These are phyloP conservation scores for Drosophila nigritarsus DNA, from an alignment of 2,888 invertebrate genomes.

Conservation along the genomic window DNA sequence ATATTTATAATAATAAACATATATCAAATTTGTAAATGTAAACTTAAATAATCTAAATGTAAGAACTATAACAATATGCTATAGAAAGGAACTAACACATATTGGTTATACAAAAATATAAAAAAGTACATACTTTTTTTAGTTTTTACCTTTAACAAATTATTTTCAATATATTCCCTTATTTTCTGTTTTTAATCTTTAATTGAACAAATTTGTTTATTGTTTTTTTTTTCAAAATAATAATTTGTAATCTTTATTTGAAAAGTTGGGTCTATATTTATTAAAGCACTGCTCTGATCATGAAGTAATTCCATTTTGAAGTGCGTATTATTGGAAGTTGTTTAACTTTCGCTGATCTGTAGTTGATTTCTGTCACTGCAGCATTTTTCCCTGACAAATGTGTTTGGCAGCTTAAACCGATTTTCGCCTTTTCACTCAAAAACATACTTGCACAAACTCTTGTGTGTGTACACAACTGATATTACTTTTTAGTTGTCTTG, in stretches of 20 bases:
- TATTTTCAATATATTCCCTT: no score
- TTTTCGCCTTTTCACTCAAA: constrained; percentile 34
- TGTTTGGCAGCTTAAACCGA: constrained; percentile 40
- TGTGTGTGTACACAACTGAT: constrained; percentile 20
- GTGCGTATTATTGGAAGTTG: not conserved
- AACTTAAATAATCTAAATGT: not conserved
- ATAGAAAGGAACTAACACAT: no score
- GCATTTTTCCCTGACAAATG: constrained; percentile 40
- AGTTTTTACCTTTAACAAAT: no score
- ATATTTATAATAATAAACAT: not conserved
- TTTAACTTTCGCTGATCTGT: not conserved
- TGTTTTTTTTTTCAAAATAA: not conserved
- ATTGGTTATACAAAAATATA: no score
- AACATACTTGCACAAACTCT: constrained; percentile 5
- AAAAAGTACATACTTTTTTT: no score
- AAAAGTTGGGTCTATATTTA: not conserved
- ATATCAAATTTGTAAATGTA: not conserved
- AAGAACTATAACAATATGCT: no score
- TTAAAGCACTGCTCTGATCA: not conserved
- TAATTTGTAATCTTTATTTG: not conserved
- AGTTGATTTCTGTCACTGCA: constrained; percentile 9
- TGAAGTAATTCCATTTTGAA: not conserved
- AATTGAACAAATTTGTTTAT: no score
- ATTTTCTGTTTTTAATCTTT: no score
- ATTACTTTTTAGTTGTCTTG: constrained; percentile 33